A percentile compares a stretch with the other conserved stretches of the same genome.
phyloP scores from a whole-genome alignment of 2,797 vertebrate genomes.

The Gastrophryne carolinensis region DNA sequence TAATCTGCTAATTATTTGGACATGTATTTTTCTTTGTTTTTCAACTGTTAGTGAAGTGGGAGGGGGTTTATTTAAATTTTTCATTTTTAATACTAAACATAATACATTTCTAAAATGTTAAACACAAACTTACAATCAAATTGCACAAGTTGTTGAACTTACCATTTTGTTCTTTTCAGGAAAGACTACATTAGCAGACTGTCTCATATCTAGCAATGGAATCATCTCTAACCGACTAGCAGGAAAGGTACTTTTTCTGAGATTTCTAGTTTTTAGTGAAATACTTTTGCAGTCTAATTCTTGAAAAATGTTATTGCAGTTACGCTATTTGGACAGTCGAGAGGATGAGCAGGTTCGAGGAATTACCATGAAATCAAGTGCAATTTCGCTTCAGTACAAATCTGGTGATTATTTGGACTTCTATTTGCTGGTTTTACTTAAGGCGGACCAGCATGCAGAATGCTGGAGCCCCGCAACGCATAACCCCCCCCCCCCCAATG shows the following conservation, averaged over 20 bases:
- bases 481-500: too few relatives aligned
- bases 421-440: too few relatives aligned
- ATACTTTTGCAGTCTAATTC: neutral
- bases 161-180: slow-evolving; percentile 67
- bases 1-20: too few relatives aligned
- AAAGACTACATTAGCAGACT: slow-evolving; percentile 94
- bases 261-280: neutral
- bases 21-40: too few relatives aligned
- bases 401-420: slow-evolving; percentile 65
- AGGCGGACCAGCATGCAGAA: too few relatives aligned
- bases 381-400: slow-evolving; percentile 84
- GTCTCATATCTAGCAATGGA: slow-evolving; percentile 92
- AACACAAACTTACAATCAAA: too few relatives aligned
- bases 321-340: slow-evolving; percentile 92
- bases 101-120: too few relatives aligned
- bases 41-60: too few relatives aligned
- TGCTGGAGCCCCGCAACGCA: too few relatives aligned
- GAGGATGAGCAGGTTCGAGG: slow-evolving; percentile 94
- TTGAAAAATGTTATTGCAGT: slow-evolving; percentile 62
- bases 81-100: too few relatives aligned
- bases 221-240: slow-evolving; percentile 92
- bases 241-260: slow-evolving; percentile 79
- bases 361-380: slow-evolving; percentile 98
- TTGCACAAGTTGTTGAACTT: too few relatives aligned
- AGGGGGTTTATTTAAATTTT: too few relatives aligned